These are phyloP conservation scores for Okapia johnstoni DNA, from an alignment of 2,113 vertebrate genomes.

Conservation along the genomic window DNA sequence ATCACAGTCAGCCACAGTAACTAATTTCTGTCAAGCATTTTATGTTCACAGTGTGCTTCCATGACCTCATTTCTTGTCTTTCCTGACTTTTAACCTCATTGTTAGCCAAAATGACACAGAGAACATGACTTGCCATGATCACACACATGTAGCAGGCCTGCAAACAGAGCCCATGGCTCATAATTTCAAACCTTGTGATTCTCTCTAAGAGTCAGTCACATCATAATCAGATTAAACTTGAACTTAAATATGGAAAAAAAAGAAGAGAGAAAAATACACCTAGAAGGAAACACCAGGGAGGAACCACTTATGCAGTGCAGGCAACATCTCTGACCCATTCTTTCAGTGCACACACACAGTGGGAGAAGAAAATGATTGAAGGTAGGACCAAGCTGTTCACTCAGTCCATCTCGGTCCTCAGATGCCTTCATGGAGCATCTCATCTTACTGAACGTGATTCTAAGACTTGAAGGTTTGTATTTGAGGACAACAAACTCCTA, in stretches of 20 bases:
- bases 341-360: accelerated
- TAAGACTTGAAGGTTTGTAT: background rate
- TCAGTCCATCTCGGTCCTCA: background rate
- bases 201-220: background rate
- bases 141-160: background rate
- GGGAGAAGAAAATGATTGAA: accelerated
- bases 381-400: accelerated
- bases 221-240: background rate
- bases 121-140: background rate
- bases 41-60: background rate
- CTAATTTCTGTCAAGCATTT: background rate
- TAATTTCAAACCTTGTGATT: background rate
- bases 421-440: background rate
- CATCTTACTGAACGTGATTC: background rate
- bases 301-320: background rate
- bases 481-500: background rate
- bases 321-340: background rate
- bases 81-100: background rate
- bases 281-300: background rate
- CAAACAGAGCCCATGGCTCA: background rate
- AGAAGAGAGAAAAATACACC: background rate
- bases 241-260: background rate
- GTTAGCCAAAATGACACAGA: background rate
- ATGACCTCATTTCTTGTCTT: background rate
- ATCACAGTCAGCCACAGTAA: too few species aligned